phyloP scores from a whole-genome alignment of 2,888 invertebrate genomes.

The Caenorhabditis angaria region DNA sequence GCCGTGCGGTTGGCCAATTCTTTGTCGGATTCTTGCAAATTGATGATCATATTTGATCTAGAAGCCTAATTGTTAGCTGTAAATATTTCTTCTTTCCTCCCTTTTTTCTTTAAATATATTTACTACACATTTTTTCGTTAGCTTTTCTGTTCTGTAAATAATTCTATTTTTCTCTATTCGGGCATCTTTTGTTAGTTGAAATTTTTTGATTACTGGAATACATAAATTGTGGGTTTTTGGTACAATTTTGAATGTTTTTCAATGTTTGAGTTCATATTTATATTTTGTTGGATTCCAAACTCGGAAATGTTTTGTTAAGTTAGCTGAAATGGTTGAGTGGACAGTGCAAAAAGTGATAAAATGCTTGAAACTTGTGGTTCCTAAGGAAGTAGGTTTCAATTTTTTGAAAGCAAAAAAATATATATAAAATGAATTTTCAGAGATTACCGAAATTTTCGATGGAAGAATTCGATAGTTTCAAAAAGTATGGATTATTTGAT shows the following conservation, averaged over 20 bases:
- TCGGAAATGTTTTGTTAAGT: too few relatives aligned
- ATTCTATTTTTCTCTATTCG: background rate
- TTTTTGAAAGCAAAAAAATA: too few relatives aligned
- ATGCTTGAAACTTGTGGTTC: too few relatives aligned
- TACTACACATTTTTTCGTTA: background rate
- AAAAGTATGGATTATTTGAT: too few relatives aligned
- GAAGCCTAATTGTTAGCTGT: background rate
- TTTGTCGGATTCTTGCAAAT: conserved; percentile 57
- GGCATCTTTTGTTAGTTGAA: background rate
- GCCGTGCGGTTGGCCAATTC: conserved; percentile 67
- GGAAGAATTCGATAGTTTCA: too few relatives aligned
- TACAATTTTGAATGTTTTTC: background rate
- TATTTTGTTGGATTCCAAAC: too few relatives aligned
- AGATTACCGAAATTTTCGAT: too few relatives aligned
- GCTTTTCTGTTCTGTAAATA: background rate
- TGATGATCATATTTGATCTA: conserved; percentile 25
- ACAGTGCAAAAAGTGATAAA: too few relatives aligned
- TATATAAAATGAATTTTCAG: too few relatives aligned
- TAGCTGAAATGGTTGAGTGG: too few relatives aligned
- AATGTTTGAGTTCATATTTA: background rate
- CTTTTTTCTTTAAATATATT: background rate
- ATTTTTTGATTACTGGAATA: background rate
- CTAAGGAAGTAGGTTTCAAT: too few relatives aligned
- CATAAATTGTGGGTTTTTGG: background rate
- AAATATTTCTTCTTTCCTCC: background rate